A percentile compares a stretch with the other conserved stretches of the same genome.
Conservation (phyloP, 2,797 vertebrate genomes). For the Enteromius anoplus region DNA sequence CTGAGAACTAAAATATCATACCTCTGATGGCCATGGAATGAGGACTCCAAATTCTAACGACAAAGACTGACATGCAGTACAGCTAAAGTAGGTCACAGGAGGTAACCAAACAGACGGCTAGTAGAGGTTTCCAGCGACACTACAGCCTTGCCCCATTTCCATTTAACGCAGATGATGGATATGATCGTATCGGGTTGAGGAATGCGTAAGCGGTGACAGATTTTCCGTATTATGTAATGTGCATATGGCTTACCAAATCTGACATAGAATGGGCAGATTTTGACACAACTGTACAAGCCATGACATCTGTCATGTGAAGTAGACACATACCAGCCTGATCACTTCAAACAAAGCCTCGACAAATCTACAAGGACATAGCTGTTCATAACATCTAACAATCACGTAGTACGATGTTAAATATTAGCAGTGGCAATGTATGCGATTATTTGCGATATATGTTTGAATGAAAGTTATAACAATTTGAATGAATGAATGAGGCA, state of each 20-base stretch:
- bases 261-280: conserved; percentile 58
- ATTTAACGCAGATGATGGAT: conserved; percentile 14
- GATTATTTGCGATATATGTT: neutral
- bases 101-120: conserved; percentile 26
- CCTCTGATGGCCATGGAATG: conserved; percentile 25
- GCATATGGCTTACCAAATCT: conserved; percentile 58
- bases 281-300: conserved; percentile 49
- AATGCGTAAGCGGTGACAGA: conserved; percentile 35
- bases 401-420: neutral
- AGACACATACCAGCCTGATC: conserved; percentile 43
- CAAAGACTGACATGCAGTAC: conserved; percentile 26
- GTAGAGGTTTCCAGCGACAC: conserved; percentile 2
- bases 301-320: conserved; percentile 55
- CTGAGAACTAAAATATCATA: conserved; percentile 33
- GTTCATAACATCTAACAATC: conserved; percentile 15
- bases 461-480: conserved; percentile 2
- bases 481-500: no score
- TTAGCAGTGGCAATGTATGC: neutral
- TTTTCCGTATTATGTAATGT: conserved; percentile 53
- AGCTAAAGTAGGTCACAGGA: conserved; percentile 39
- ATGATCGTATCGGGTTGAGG: conserved; percentile 24
- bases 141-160: conserved; percentile 14
- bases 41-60: conserved; percentile 14
- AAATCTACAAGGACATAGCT: conserved; percentile 14
- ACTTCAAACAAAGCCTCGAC: conserved; percentile 44